phyloP scores from a whole-genome alignment of 2,797 vertebrate genomes.

The Liparis tanakae region DNA sequence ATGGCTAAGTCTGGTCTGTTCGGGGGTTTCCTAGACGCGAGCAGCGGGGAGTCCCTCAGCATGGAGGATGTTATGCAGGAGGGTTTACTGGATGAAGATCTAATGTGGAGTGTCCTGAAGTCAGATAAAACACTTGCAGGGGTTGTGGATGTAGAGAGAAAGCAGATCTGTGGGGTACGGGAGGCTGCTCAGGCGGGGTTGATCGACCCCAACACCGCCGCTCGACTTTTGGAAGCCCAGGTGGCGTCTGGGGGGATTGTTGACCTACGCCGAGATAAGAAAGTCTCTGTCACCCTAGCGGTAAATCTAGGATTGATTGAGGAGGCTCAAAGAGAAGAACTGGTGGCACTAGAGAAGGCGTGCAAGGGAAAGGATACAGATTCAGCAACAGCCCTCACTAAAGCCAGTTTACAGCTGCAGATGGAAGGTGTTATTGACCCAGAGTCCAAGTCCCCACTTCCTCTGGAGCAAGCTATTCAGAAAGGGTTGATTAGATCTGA shows the following conservation, averaged over 20 bases:
- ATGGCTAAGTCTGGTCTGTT: slow-evolving; percentile 90
- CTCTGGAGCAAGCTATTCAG: slow-evolving; percentile 83
- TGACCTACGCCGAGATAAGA: slow-evolving; percentile 90
- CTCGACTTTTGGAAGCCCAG: slow-evolving; percentile 90
- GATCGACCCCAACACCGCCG: slow-evolving; percentile 86
- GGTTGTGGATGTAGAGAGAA: slow-evolving; percentile 86
- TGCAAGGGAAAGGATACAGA: slow-evolving; percentile 86
- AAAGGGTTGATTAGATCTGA: slow-evolving; percentile 84
- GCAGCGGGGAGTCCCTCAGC: slow-evolving; percentile 83
- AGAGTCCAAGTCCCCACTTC: slow-evolving; percentile 81
- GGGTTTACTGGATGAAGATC: slow-evolving; percentile 89
- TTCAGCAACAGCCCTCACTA: slow-evolving; percentile 77
- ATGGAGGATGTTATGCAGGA: slow-evolving; percentile 89
- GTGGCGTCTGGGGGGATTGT: slow-evolving; percentile 93
- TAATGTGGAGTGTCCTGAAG: slow-evolving; percentile 88
- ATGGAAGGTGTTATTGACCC: slow-evolving; percentile 90
- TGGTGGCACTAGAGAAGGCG: slow-evolving; percentile 91
- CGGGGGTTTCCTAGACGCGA: slow-evolving; percentile 90
- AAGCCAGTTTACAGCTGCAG: slow-evolving; percentile 89
- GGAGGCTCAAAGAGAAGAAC: slow-evolving; percentile 79
- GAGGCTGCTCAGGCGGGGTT: slow-evolving; percentile 88
- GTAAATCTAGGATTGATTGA: slow-evolving; percentile 90
- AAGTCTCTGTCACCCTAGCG: slow-evolving; percentile 92
- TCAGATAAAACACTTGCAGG: slow-evolving; percentile 92
- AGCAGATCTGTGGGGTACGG: slow-evolving; percentile 83